Conservation (phyloP, 2,113 vertebrate species). For the Nematolebias whitei region DNA sequence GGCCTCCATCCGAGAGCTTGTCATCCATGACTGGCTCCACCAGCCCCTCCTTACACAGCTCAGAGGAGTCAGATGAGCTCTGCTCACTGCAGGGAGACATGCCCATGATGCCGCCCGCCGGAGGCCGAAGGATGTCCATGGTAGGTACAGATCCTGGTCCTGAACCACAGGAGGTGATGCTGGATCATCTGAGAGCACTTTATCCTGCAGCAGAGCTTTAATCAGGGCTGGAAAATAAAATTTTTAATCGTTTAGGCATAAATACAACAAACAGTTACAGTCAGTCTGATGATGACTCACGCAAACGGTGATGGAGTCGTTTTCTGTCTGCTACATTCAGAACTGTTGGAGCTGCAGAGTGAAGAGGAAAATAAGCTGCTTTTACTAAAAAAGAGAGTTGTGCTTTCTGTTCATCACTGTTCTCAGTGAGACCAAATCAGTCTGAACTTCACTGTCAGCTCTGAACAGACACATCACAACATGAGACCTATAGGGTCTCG, state of each 20-base stretch:
- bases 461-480: too few relatives aligned
- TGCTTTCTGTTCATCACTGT: too few relatives aligned
- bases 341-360: too few relatives aligned
- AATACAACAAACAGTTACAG: background rate
- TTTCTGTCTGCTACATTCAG: background rate
- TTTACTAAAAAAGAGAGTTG: too few relatives aligned
- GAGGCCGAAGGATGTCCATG: slow-evolving; percentile 87
- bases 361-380: too few relatives aligned
- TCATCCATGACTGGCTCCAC: slow-evolving; percentile 78
- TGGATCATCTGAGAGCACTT: background rate
- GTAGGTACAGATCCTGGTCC: slow-evolving; percentile 75
- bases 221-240: background rate
- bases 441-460: too few relatives aligned
- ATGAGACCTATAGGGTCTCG: too few relatives aligned
- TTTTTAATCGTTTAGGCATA: background rate
- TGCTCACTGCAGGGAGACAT: slow-evolving; percentile 76
- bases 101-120: slow-evolving; percentile 78
- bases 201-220: background rate
- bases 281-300: background rate
- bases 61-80: slow-evolving; percentile 84
- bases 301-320: too few relatives aligned
- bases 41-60: slow-evolving; percentile 77
- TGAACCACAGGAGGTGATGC: background rate
- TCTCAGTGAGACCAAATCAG: too few relatives aligned
- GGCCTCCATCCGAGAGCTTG: slow-evolving; percentile 82